phyloP scores from a whole-genome alignment of 2,888 invertebrate genomes.

The Hemithea aestivaria region DNA sequence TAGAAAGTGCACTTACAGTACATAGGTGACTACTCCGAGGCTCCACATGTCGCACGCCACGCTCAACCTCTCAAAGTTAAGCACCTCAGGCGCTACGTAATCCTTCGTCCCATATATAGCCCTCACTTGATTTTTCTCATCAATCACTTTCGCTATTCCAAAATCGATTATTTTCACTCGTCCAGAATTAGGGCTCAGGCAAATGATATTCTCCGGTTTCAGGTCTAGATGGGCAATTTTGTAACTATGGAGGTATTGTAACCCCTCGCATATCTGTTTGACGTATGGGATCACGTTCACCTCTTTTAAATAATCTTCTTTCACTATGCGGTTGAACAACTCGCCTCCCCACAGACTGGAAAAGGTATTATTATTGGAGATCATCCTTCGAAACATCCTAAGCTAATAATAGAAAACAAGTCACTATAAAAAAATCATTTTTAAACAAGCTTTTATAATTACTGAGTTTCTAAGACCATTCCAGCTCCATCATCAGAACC shows the following conservation, averaged over 20 bases:
- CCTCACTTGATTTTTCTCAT: constrained; percentile 2
- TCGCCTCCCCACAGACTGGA: constrained; percentile 94
- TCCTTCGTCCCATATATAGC: constrained; percentile 94
- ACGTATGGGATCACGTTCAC: constrained; percentile 87
- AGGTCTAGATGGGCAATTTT: constrained; percentile 93
- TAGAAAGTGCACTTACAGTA: too few species aligned
- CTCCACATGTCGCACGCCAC: constrained; percentile 97
- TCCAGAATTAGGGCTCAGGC: constrained; percentile 89
- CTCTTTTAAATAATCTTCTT: constrained; percentile 62
- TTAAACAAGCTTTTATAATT: too few species aligned
- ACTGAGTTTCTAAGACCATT: too few species aligned
- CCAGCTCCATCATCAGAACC: too few species aligned
- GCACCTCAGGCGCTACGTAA: constrained; percentile 95
- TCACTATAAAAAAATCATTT: too few species aligned
- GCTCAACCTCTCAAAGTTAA: constrained; percentile 93
- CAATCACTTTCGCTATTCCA: constrained; percentile 82
- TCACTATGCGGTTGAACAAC: constrained; percentile 94
- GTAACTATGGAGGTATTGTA: constrained; percentile 91
- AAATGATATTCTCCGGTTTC: constrained; percentile 98
- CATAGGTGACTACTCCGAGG: constrained; percentile 35
- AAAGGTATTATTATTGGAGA: constrained; percentile 17
- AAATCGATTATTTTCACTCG: constrained; percentile 97
- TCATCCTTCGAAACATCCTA: too few species aligned
- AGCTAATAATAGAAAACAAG: too few species aligned
- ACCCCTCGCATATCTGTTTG: constrained; percentile 94